Percentiles rank a stretch among this genome's conserved stretches.
Conservation (phyloP, 2,113 vertebrate genomes). For the Psettodes erumei region DNA sequence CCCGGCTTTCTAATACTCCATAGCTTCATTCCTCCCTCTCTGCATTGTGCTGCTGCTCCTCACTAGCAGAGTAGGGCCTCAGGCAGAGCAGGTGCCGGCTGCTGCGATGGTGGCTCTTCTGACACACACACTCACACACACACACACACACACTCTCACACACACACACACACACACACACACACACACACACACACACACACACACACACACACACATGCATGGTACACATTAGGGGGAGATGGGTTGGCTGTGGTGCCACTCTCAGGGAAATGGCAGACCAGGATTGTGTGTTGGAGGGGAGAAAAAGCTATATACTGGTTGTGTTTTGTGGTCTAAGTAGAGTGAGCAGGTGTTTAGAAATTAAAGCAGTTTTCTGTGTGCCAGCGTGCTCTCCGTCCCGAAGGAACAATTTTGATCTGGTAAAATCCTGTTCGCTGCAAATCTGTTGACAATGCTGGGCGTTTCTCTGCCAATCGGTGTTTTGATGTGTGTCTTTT, state of each 20-base stretch:
- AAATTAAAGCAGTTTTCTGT: constrained; percentile 52
- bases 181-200: constrained; percentile 9
- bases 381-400: constrained; percentile 47
- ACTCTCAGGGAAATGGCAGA: constrained; percentile 55
- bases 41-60: constrained; percentile 43
- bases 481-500: constrained; percentile 52
- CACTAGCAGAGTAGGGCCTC: constrained; percentile 52
- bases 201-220: constrained; percentile 18
- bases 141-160: neutral
- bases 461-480: constrained; percentile 49
- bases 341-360: constrained; percentile 69
- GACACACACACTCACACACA: constrained; percentile 24
- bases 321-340: constrained; percentile 44
- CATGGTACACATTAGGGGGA: too few relatives aligned
- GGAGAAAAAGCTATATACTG: constrained; percentile 31
- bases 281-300: constrained; percentile 52
- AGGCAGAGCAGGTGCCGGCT: constrained; percentile 74
- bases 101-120: constrained; percentile 62
- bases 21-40: constrained; percentile 34
- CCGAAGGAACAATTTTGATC: constrained; percentile 47
- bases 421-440: constrained; percentile 55
- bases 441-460: constrained; percentile 59
- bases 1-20: constrained; percentile 27
- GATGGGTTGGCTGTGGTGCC: constrained; percentile 45
- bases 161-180: constrained; percentile 23